Percentiles rank a stretch among this genome's conserved stretches.
phyloP scores from a whole-genome alignment of 2,113 vertebrate species.

The Lagopus leucura region DNA sequence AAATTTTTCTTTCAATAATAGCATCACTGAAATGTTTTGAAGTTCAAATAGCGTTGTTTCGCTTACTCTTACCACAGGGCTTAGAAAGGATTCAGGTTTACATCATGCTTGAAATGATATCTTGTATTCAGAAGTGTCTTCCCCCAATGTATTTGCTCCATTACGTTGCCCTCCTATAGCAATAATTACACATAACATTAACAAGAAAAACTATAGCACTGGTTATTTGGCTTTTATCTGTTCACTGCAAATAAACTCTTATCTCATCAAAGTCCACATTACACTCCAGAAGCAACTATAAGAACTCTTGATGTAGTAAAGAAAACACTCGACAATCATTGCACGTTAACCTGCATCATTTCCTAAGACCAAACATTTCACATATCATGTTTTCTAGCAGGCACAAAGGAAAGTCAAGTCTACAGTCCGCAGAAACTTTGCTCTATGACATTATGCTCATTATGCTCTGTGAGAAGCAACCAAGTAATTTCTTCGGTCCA shows the following conservation, averaged over 20 bases:
- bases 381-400: fast-evolving
- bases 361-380: not conserved
- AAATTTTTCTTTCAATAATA: not conserved
- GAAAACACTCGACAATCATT: not conserved
- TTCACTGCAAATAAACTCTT: not conserved
- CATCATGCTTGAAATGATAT: not conserved
- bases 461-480: not conserved
- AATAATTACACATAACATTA: not conserved
- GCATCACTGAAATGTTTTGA: not conserved
- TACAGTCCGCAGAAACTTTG: fast-evolving
- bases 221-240: not conserved
- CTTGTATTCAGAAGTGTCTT: not conserved
- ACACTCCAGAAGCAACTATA: not conserved
- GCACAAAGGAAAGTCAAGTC: not conserved
- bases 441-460: not conserved
- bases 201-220: not conserved
- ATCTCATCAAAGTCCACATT: not conserved
- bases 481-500: not conserved
- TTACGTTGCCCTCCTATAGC: no score
- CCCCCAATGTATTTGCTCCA: not conserved
- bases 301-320: not conserved
- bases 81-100: not conserved
- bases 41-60: not conserved
- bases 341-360: no score
- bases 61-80: not conserved